Percentiles rank a stretch among this genome's conserved stretches.
phyloP scores from a whole-genome alignment of 2,888 invertebrate species.

The Drosophila glabriapex region DNA sequence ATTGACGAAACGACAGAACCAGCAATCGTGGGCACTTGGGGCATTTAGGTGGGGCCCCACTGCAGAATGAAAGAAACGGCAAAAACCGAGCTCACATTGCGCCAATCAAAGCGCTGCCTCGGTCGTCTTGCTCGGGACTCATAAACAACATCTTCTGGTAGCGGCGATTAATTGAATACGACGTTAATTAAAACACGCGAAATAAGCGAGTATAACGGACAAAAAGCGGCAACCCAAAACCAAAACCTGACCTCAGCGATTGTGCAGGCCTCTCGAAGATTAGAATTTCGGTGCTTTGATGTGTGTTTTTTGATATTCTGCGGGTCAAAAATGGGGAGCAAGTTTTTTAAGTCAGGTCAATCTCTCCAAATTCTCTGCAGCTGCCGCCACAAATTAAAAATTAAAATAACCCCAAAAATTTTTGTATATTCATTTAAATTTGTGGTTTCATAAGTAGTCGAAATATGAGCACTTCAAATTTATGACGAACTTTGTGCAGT shows the following conservation, averaged over 20 bases:
- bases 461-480: constrained; percentile 22
- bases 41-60: constrained; percentile 16
- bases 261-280: constrained; percentile 35
- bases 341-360: constrained; percentile 12
- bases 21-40: constrained; percentile 15
- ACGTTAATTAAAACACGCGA: constrained; percentile 65
- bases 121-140: constrained; percentile 30
- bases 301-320: constrained; percentile 30
- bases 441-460: constrained; percentile 1
- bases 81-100: constrained; percentile 32
- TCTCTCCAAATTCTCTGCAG: constrained; percentile 7
- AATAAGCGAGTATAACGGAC: constrained; percentile 1
- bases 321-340: constrained; percentile 29
- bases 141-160: constrained; percentile 52
- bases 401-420: constrained; percentile 15
- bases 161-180: constrained; percentile 67
- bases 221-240: constrained; percentile 6
- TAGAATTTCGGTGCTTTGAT: constrained; percentile 54
- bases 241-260: constrained; percentile 25
- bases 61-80: constrained; percentile 4
- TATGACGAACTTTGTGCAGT: constrained; percentile 18
- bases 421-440: constrained; percentile 9
- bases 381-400: constrained; percentile 4
- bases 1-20: constrained; percentile 63
- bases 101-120: constrained; percentile 59